Base-by-base conservation (phyloP, 2,113 vertebrate genomes). In the Perccottus glenii region DNA sequence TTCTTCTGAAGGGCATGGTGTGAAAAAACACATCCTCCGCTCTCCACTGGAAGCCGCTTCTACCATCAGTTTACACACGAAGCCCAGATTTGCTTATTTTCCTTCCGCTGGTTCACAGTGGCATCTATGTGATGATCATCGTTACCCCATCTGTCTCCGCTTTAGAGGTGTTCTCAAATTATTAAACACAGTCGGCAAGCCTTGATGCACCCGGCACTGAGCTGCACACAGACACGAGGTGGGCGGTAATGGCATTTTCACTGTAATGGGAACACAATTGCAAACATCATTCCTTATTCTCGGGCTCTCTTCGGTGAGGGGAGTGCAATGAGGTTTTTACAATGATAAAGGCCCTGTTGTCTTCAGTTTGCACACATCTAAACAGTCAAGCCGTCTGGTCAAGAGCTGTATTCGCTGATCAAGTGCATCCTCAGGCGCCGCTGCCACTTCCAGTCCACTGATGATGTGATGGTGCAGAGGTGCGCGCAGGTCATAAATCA, bases 111-210 rank as follows among this genome's bases (percentile, higher is more conserved):
- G 19, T 70, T 78, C 62, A 40, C 74, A 51, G 67, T 64, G 59
- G 65, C 69, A 48, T 69, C 66, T 49, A 55, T 49, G 36, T 53
- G 66, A 80, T 73, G 67, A 15, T 78, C 84, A 57, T 61, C 48
- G 36, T 64, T 51, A 64, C 65, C 71, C 80, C 77, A 81, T 90
- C 87, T 84, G 78, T 83, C 81, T 64, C 77, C 14, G n/a, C 75
- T 75, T 86, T 83, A 67, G 52, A 73, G 71, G 76, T 75, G 80
- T 67, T 69, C 66, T 42, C 57, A 43, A 78, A 82, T 82, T 64
- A 85, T 84, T 83, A 84, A 89, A 82, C 52, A 44, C 81, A 60
- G 70, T 70, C 38, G 35, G 67, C 67, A 72, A 79, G 70, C 64
- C 67, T 83, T 87, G 74, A 73, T 83, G 72, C 63, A 63, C 52